Evolutionary conservation across 2,888 invertebrate species (phyloP).

Genomic region (Seladonia tumulorum): DNA sequence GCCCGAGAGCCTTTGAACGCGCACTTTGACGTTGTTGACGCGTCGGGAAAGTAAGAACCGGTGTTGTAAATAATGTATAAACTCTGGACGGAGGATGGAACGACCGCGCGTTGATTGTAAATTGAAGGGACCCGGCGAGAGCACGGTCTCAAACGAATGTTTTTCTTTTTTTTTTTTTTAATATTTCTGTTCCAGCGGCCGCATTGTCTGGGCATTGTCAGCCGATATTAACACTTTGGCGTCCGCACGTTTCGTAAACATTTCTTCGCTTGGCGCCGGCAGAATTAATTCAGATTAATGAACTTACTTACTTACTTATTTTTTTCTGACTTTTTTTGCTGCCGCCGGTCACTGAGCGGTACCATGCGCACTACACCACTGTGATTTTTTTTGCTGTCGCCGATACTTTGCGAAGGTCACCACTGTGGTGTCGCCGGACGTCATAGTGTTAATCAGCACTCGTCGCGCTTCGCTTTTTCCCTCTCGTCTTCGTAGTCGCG

Average conservation of each 20-base stretch:
- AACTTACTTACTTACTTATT: too few species aligned
- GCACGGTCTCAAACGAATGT: not conserved
- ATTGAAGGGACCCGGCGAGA: not conserved
- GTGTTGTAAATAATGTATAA: conserved; percentile 14
- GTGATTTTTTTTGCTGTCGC: too few species aligned
- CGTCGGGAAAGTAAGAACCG: not conserved
- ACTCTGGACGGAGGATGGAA: too few species aligned
- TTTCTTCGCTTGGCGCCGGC: too few species aligned
- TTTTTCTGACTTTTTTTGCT: too few species aligned
- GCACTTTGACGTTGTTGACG: conserved; percentile 1
- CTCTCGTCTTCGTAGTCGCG: conserved; percentile 35
- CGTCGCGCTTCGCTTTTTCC: conserved; percentile 26
- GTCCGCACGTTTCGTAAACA: too few species aligned
- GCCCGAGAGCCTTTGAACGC: not conserved
- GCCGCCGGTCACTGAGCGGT: too few species aligned
- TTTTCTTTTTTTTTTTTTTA: not conserved
- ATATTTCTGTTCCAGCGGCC: not conserved
- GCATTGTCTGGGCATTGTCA: conserved; percentile 39
- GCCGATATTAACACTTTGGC: too few species aligned
- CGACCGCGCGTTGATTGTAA: not conserved
- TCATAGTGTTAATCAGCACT: conserved; percentile 41
- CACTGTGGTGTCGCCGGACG: too few species aligned
- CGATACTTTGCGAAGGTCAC: too few species aligned
- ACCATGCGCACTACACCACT: too few species aligned
- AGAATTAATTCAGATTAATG: too few species aligned